phyloP scores from a whole-genome alignment of 2,888 invertebrate genomes.

The Cyrtodaria siliqua region DNA sequence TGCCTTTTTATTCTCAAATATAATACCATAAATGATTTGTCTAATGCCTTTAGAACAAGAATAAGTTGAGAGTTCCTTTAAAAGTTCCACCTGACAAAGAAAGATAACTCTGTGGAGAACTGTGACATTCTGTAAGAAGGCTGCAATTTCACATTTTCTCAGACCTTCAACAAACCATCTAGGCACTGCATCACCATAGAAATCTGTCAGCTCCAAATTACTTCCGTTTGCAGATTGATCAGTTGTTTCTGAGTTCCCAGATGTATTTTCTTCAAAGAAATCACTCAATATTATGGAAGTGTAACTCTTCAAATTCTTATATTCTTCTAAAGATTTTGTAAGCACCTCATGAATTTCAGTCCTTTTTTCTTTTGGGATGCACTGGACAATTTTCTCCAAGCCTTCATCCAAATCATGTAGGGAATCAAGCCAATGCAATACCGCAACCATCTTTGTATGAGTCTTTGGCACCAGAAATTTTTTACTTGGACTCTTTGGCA shows the following conservation, averaged over 20 bases:
- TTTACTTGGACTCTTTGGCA: constrained; percentile 86
- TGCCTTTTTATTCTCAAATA: constrained; percentile 23
- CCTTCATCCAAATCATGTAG: constrained; percentile 90
- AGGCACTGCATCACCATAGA: constrained; percentile 85
- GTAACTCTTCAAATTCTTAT: constrained; percentile 65
- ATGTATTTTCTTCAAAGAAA: not conserved
- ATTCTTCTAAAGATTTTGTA: constrained; percentile 77
- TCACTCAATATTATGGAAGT: constrained; percentile 35
- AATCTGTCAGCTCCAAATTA: constrained; percentile 47
- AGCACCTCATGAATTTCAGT: constrained; percentile 71
- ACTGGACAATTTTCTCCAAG: constrained; percentile 87
- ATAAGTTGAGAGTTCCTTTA: constrained; percentile 74
- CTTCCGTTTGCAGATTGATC: constrained; percentile 3
- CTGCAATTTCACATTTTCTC: constrained; percentile 89
- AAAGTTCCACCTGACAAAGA: constrained; percentile 81
- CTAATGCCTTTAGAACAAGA: constrained; percentile 75
- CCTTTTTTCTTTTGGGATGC: constrained; percentile 68
- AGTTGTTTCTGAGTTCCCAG: not conserved
- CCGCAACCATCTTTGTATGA: constrained; percentile 90
- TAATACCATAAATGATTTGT: constrained; percentile 80
- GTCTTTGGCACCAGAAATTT: constrained; percentile 59
- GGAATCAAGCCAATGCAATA: constrained; percentile 92
- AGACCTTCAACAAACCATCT: constrained; percentile 90
- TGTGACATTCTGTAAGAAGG: constrained; percentile 88
- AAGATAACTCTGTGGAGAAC: constrained; percentile 79